A percentile compares a stretch with the other conserved stretches of the same genome.
Evolutionary conservation across 1,140 invertebrate species (phyloP).

Genomic region (Brachionus rubens): DNA sequence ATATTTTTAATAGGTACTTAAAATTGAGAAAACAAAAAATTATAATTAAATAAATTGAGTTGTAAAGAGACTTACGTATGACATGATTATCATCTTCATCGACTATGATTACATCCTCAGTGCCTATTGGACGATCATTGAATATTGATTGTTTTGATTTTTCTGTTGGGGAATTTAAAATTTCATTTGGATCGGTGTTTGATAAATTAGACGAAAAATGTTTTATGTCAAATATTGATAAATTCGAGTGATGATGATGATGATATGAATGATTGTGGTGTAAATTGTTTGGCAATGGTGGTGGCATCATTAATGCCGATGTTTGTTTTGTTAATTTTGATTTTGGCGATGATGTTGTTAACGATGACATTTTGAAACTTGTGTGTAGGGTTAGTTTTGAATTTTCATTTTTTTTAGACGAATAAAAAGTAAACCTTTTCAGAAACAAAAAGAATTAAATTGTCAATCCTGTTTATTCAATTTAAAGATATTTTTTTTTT

Average conservation of each 20-base stretch:
- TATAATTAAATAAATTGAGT: neutral
- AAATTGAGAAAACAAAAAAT: neutral
- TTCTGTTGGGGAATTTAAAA: neutral
- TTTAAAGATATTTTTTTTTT: no score
- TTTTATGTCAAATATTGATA: conserved; percentile 31
- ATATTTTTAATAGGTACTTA: conserved; percentile 9
- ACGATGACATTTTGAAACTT: neutral
- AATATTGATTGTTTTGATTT: conserved; percentile 1
- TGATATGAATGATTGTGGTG: neutral
- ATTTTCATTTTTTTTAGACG: conserved; percentile 24
- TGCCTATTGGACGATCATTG: neutral
- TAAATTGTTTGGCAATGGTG: neutral
- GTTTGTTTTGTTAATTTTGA: neutral
- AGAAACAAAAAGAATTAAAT: neutral
- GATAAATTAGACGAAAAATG: conserved; percentile 25
- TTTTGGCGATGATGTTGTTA: neutral
- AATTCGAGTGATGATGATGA: neutral
- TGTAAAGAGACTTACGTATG: neutral
- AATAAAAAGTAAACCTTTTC: conserved; percentile 3
- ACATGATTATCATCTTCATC: conserved; percentile 21
- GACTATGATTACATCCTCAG: conserved; percentile 15
- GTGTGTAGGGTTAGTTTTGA: no score
- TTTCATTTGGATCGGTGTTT: neutral
- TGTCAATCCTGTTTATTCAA: neutral
- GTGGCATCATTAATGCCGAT: neutral